Conservation (phyloP, 1,140 invertebrate species). For the Apocrypta bakeri region DNA sequence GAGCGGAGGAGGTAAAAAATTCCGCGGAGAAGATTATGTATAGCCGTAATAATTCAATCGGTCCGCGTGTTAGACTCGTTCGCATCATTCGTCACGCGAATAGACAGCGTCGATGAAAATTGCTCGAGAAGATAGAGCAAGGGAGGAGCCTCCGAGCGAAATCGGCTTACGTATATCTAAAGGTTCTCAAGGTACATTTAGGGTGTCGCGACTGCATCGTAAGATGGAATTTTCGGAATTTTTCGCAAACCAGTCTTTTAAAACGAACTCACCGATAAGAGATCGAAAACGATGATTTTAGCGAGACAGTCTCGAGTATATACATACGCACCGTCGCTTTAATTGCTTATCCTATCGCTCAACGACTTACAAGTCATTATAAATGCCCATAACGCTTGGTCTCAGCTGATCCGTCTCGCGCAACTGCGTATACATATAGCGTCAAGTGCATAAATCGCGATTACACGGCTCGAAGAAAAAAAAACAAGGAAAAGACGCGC, state of each 20-base stretch:
- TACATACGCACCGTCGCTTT: no score
- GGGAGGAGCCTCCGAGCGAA: not conserved
- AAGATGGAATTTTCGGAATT: no score
- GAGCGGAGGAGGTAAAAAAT: not conserved
- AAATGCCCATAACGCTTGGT: no score
- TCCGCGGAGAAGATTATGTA: slow-evolving; percentile 32
- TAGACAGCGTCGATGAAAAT: slow-evolving; percentile 11
- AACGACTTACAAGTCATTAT: no score
- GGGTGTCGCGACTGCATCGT: no score
- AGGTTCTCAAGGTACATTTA: slow-evolving; percentile 6
- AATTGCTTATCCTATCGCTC: no score
- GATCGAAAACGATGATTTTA: no score
- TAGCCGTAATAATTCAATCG: slow-evolving; percentile 50
- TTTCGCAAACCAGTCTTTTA: no score
- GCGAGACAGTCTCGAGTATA: no score
- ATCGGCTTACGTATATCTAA: not conserved
- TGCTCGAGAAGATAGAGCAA: not conserved
- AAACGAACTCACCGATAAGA: no score
- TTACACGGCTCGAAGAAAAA: not conserved
- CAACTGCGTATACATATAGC: not conserved
- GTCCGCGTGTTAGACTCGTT: slow-evolving; percentile 25
- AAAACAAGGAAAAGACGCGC: not conserved
- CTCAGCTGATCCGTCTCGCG: not conserved
- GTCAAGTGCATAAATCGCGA: not conserved
- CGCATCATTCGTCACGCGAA: slow-evolving; percentile 40